Base-by-base conservation (phyloP, 1,140 invertebrate species). In the Harpegnathos saltator region DNA sequence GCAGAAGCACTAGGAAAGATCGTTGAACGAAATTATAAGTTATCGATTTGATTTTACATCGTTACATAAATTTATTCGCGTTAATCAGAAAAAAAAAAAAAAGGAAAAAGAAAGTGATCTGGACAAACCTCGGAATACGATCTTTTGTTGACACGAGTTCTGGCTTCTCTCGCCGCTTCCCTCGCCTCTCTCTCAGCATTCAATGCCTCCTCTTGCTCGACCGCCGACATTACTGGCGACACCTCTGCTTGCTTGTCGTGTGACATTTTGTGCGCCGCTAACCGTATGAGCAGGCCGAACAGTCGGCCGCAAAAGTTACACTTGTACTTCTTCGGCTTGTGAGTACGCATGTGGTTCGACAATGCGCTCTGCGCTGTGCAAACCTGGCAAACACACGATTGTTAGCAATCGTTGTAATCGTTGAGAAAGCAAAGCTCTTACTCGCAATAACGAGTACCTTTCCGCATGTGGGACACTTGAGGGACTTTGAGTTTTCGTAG, bases 321-420 rank as follows among this genome's bases (percentile, higher is more conserved):
- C 66, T 93, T 92, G 26, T 91, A 82, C 74, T 88, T 92, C 78
- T 93, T 93, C 12, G 92, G 92, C 81, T 93, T 90, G 15, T 93
- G 92, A 29, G 91, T 93, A 44, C 92, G 91, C 92, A 92, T 92
- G n/a, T 93, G 92, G 84, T 93, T 93, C n/a, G 92, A 93, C 29
- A 93, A 85, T 19, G 92, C 92, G 74, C 92, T 93, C 85, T 93
- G 92, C 69, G 92, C 92, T 0, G 92, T 93, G 61, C 92, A 93
- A 3, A 91, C 85, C 92, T 93, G 11, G 44, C 33, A 24, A 58
- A 71, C 17, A 56, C 7, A 48, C 17, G 19, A 48, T 68, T 68
- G 9, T 22, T 80, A 19, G 22, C 52, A 33, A 33, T 33, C 5
- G 1, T 33, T 3, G 5, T 5, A 33, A 44, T 0, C 38, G 7